Base-by-base conservation (phyloP, 2,113 vertebrate species). In the Limanda limanda region DNA sequence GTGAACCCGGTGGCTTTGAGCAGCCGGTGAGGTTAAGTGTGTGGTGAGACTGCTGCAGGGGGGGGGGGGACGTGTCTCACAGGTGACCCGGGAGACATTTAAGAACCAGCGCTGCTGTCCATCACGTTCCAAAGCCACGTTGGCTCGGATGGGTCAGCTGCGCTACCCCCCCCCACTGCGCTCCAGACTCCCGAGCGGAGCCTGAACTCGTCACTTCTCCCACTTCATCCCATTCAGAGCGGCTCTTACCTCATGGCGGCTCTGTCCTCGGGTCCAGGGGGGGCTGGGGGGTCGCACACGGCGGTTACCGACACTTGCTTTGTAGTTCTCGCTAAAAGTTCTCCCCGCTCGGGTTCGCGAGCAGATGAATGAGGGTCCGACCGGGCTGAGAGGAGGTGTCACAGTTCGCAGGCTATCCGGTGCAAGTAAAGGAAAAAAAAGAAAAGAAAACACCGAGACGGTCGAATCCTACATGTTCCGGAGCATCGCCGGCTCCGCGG, bases 181-280 rank as follows among this genome's bases (percentile, higher is more conserved):
- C 35, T 37, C 35, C 35, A 10, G 35, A 37, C 47, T 18, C 47
- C 15, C 5, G 15, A 18, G 15, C 18, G 47, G 47, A 51, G 18
- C 47, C 47, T 51, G 47, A 51, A 51, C 47, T 18, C 47, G 8
- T 54, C 51, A 54, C 51, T 15, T 20, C 51, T n/a, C 2, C 8
- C 6, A 14, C 18, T 54, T n/a, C 51, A 51, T 51, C 11, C 8
- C 48, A 51, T 17, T 20, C 13, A 18, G 1, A 21, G 59, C 63
- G 2, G 21, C 48, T 73, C 92, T 93, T 87, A 94, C 94, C 94
- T 95, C 94, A 94, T 95, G 80, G 73, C 60, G 71, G 59, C 70
- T 81, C 3, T 3, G 78, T 60, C 55, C 68, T 79, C 84, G 60
- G 74, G 69, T 52, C 60, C 13, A 2, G 15, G 84, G 54, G 14